A percentile compares a stretch with the other conserved stretches of the same genome.
phyloP scores from a whole-genome alignment of 2,113 vertebrate genomes.

The Regulus satrapa region DNA sequence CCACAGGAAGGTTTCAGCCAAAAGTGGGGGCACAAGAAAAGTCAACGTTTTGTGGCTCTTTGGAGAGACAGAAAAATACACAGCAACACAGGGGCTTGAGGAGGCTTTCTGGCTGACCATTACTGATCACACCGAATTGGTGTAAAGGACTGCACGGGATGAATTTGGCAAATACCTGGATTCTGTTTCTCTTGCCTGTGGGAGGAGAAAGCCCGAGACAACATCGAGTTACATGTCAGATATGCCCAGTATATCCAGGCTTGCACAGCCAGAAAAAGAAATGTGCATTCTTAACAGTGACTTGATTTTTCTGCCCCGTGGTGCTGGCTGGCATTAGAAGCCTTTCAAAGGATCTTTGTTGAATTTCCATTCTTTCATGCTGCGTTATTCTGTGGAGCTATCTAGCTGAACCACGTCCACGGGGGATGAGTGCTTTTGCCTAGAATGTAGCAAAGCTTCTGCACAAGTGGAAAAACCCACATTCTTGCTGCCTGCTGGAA shows the following conservation, averaged over 20 bases:
- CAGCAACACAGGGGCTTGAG: background rate
- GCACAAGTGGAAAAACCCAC: slow-evolving; percentile 21
- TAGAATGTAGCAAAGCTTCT: background rate
- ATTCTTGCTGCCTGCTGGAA: slow-evolving; percentile 50
- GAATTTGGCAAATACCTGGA: background rate
- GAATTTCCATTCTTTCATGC: background rate
- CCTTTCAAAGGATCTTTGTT: background rate
- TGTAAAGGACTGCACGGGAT: background rate
- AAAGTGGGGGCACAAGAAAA: background rate
- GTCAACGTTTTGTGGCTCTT: rapidly evolving
- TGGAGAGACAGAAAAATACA: background rate
- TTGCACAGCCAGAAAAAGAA: background rate
- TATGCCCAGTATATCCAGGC: background rate
- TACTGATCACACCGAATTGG: background rate
- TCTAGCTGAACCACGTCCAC: background rate
- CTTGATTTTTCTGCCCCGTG: background rate
- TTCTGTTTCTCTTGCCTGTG: background rate
- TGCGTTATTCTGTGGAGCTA: background rate
- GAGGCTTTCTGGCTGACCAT: background rate
- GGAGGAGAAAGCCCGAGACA: background rate
- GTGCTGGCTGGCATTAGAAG: background rate
- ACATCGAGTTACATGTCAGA: background rate
- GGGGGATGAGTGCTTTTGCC: background rate
- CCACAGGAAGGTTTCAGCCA: background rate
- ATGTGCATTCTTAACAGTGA: background rate